A percentile compares a stretch with the other conserved stretches of the same genome.
Conservation (phyloP, 2,797 vertebrate species). For the Spheniscus humboldti region DNA sequence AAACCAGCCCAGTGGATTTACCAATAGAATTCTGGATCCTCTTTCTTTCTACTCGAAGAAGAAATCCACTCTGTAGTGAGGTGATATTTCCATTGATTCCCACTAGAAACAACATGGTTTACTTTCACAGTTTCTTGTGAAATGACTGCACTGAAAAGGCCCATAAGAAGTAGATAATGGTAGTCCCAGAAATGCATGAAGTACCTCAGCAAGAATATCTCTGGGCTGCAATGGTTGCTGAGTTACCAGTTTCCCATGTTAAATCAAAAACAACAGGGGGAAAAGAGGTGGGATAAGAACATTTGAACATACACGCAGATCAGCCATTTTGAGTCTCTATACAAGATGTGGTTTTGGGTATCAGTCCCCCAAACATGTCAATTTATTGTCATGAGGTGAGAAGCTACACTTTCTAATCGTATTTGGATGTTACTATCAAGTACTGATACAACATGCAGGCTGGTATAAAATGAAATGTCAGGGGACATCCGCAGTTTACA, state of each 20-base stretch:
- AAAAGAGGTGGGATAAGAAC: not conserved
- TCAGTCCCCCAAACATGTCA: not conserved
- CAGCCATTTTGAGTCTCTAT: not conserved
- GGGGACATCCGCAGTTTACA: not conserved
- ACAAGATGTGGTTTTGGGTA: not conserved
- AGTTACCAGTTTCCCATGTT: not conserved
- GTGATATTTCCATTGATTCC: not conserved
- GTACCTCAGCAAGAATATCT: not conserved
- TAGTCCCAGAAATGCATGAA: not conserved
- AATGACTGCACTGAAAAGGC: not conserved
- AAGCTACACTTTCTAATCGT: not conserved
- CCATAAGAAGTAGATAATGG: rapidly evolving
- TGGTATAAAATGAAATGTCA: not conserved
- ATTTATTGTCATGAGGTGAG: not conserved
- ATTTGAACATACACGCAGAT: not conserved
- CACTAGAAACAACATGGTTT: not conserved
- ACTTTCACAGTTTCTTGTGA: not conserved
- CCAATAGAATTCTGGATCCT: not conserved
- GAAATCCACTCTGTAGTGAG: not conserved
- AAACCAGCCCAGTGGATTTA: not conserved
- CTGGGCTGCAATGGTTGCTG: not conserved
- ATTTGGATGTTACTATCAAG: not conserved
- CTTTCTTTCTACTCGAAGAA: not conserved
- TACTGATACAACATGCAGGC: not conserved
- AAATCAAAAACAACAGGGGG: not conserved